phyloP scores from a whole-genome alignment of 1,140 invertebrate species.

The Steinernema khuongi region DNA sequence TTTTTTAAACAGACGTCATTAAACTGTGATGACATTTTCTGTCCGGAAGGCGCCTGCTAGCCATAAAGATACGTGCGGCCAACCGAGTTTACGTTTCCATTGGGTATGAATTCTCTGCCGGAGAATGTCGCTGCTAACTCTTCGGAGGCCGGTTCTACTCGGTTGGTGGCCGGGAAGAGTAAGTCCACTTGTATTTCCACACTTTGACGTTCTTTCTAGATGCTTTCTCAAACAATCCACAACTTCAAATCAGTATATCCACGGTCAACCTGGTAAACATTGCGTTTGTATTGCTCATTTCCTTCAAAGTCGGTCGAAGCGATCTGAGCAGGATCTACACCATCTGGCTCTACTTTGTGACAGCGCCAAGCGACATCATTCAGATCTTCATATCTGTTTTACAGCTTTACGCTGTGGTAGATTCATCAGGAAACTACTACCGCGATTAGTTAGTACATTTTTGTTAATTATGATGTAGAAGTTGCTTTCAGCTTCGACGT shows the following conservation, averaged over 20 bases:
- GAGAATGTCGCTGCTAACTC: no score
- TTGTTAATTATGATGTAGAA: no score
- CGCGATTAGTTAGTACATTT: background rate
- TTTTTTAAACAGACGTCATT: no score
- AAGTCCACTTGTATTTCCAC: no score
- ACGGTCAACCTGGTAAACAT: background rate
- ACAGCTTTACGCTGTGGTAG: background rate
- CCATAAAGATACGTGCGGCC: no score
- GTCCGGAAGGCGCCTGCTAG: no score
- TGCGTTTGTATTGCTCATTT: background rate
- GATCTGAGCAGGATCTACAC: background rate
- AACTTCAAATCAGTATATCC: background rate
- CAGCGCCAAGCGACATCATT: background rate
- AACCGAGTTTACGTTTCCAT: no score
- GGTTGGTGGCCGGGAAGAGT: no score
- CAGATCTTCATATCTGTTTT: background rate
- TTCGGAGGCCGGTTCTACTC: no score
- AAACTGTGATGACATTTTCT: no score
- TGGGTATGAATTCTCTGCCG: no score
- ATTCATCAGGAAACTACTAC: slow-evolving; percentile 5
- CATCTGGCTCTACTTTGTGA: background rate
- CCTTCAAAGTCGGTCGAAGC: background rate
- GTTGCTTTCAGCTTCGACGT: background rate
- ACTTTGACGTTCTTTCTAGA: background rate
- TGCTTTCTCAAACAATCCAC: background rate